phyloP scores from a whole-genome alignment of 2,888 invertebrate genomes.

The Drosophila mayaguana region DNA sequence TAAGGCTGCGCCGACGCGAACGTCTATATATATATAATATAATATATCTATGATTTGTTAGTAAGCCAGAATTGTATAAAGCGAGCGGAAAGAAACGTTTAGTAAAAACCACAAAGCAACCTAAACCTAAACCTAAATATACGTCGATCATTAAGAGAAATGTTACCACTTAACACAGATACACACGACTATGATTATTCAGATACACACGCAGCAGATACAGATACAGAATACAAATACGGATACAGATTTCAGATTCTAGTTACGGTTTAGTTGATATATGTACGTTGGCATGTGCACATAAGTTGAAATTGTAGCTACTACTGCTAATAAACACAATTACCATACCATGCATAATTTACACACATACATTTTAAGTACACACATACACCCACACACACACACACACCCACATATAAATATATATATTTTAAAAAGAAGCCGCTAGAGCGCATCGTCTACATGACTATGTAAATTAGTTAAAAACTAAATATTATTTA shows the following conservation, averaged over 20 bases:
- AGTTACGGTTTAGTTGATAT: constrained; percentile 66
- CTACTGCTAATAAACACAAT: constrained; percentile 66
- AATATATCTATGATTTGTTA: constrained; percentile 31
- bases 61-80: constrained; percentile 69
- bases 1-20: constrained; percentile 42
- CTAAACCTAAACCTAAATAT: constrained; percentile 38
- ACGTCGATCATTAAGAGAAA: constrained; percentile 41
- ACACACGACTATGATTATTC: constrained; percentile 28
- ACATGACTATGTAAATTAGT: constrained; percentile 81
- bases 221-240: constrained; percentile 10
- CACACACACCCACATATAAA: constrained; percentile 12
- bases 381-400: constrained; percentile 25
- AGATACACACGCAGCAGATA: constrained; percentile 24
- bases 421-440: constrained; percentile 42
- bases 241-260: constrained; percentile 43
- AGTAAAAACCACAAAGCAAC: constrained; percentile 48
- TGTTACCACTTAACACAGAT: constrained; percentile 40
- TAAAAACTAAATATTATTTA: constrained; percentile 76
- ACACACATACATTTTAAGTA: constrained; percentile 33
- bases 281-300: constrained; percentile 63
- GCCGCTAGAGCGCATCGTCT: constrained; percentile 78
- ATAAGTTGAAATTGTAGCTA: constrained; percentile 77
- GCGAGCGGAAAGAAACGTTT: constrained; percentile 37
- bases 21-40: constrained; percentile 22
- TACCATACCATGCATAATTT: constrained; percentile 50